Conservation (phyloP, 2,797 vertebrate genomes). For the Sus cebifrons region DNA sequence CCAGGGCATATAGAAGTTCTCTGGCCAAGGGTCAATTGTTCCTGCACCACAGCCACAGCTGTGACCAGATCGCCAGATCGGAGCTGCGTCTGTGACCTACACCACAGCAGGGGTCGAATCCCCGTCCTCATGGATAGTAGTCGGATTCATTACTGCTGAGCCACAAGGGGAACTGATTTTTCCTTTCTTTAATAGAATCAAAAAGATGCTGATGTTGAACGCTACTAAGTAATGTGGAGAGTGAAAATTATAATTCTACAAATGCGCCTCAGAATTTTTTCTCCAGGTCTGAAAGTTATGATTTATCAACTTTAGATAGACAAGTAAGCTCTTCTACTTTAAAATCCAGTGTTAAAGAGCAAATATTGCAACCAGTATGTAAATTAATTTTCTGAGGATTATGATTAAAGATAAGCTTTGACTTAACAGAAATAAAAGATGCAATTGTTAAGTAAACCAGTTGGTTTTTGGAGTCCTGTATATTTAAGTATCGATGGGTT, state of each 20-base stretch:
- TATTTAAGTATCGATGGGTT: too few species aligned
- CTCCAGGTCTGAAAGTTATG: conserved; percentile 5
- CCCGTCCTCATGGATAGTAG: too few species aligned
- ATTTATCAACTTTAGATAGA: neutral
- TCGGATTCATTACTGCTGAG: too few species aligned
- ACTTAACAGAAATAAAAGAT: conserved; percentile 25
- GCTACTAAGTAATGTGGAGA: neutral
- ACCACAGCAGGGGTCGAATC: too few species aligned
- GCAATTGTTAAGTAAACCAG: conserved; percentile 13
- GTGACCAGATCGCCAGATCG: too few species aligned
- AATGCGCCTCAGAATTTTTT: neutral
- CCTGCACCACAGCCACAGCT: too few species aligned
- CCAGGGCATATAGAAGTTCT: too few species aligned
- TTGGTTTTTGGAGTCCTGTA: neutral
- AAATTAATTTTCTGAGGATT: neutral
- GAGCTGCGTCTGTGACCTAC: too few species aligned
- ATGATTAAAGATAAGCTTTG: neutral
- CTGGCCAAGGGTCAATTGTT: too few species aligned
- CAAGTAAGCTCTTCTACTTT: neutral
- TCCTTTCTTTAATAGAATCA: neutral
- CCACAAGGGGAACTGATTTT: too few species aligned
- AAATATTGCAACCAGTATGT: neutral
- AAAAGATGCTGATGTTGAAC: neutral
- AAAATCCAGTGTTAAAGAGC: neutral
- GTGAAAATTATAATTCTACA: neutral